Base-by-base conservation (phyloP, 2,797 vertebrate species). In the Hoplostethus mediterraneus region DNA sequence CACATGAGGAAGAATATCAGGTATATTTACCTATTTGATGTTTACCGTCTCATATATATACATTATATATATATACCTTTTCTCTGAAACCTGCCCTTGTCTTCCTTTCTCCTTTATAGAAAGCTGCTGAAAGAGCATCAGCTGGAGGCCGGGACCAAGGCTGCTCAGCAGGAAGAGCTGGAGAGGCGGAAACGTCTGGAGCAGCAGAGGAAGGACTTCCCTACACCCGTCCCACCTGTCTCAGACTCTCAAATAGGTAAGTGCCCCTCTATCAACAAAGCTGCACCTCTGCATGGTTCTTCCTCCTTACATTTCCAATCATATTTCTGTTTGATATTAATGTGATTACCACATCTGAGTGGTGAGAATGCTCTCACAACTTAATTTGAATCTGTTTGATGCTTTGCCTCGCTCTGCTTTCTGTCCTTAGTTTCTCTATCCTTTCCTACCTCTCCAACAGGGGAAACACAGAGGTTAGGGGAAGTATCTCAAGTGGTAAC, bases 1-100 rank as follows among this genome's bases (percentile, higher is more conserved):
- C 97, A 99, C 90, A 95, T 99, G 97, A 96, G 98, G 92, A 97
- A 98, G 84, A 99, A 99, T 86, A 99, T 99, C 90, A 95, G 98
- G 98, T 99, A 89, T 3, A 5, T 63, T 56, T 44, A 38, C 42
- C 54, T 44, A 17, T 66, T 56, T 63, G 4, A 45, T 52, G 2
- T 25, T 48, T 28, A 44, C 2, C 16, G 0, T 21, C 0, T 58
- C 42, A 36, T 30, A 66, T 54, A 30, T 56, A 38, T 30, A 4
- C n/a, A n/a, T n/a, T n/a, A 36, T 30, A 66, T 54, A 30, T 56
- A 38, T 30, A 4, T n/a, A 44, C 12, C 25, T 14, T 60, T 42
- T 73, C 17, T 38, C 7, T 59, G 1, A 64, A 47, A 61, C 42
- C 13, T 55, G 31, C 53, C 7, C 0, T 21, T 72, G 25, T 36